Base-by-base conservation (phyloP, 2,888 invertebrate species). In the Phalera bucephala region DNA sequence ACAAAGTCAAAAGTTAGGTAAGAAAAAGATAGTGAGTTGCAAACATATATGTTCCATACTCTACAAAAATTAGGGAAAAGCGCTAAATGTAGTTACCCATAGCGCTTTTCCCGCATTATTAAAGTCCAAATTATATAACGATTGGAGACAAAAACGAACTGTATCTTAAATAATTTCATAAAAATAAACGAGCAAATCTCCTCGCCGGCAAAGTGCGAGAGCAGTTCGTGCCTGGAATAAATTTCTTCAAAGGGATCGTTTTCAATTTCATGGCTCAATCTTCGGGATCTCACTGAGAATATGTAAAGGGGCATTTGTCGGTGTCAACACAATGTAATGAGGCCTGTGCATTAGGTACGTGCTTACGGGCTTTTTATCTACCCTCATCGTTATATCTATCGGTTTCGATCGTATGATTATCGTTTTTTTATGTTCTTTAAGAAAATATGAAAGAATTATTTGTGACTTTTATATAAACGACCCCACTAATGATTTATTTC, bases 211-310 rank as follows among this genome's bases (percentile, higher is more conserved):
- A 74, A 80, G 84, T 80, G 80, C 77, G 73, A 17, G 80, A 82
- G 79, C 79, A 80, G 86, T 84, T 86, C 88, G 88, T 88, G 88
- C 87, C 62, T 77, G 70, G 88, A 88, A 88, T 89, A 87, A 87
- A 89, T 89, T 88, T 86, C 84, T 83, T 80, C 81, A 83, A 81
- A 85, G 86, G 81, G 88, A 83, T 88, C 87, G 87, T 88, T 88
- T 89, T 87, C 88, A 87, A 86, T 87, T 89, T 85, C 87, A 88
- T 85, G 86, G 87, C 86, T 89, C 85, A 85, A 88, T 89, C 87
- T 87, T 85, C 80, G 83, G 84, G 78, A 87, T 84, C 87, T 87
- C 77, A 74, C 77, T 72, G 80, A 77, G 86, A 87, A 84, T 86
- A 87, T 85, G 86, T 86, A 86, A 86, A 86, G 75, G 86, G 86